These are phyloP conservation scores for Aphrophora alni DNA, from an alignment of 2,888 invertebrate genomes.

Conservation along the genomic window DNA sequence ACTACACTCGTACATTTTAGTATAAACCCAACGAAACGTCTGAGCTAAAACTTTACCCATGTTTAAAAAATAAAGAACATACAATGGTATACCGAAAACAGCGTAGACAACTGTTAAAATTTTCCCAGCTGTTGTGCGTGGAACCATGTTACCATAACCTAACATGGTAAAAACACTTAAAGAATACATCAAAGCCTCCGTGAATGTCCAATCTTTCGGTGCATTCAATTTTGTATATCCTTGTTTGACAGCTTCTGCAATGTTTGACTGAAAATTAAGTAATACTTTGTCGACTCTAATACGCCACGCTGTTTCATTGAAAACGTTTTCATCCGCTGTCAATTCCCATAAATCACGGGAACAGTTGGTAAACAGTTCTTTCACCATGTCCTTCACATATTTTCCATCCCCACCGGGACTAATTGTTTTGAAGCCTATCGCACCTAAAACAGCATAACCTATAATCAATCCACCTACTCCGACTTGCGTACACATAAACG, in stretches of 20 bases:
- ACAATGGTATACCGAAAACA: constrained; percentile 85
- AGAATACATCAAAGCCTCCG: constrained; percentile 88
- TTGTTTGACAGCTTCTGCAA: constrained; percentile 69
- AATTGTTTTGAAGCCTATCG: constrained; percentile 79
- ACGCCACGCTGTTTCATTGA: constrained; percentile 71
- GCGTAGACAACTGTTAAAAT: constrained; percentile 85
- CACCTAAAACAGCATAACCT: constrained; percentile 85
- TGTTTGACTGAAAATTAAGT: constrained; percentile 69
- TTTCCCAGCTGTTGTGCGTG: constrained; percentile 82
- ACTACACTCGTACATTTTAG: constrained; percentile 77
- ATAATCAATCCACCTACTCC: constrained; percentile 89
- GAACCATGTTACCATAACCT: constrained; percentile 87
- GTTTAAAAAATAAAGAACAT: constrained; percentile 85
- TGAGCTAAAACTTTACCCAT: constrained; percentile 88
- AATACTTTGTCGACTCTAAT: constrained; percentile 67
- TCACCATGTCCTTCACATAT: constrained; percentile 56
- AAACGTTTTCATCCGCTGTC: constrained; percentile 68
- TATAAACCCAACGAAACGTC: constrained; percentile 80
- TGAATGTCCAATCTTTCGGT: constrained; percentile 82
- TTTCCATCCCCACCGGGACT: constrained; percentile 64
- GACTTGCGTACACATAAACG: constrained; percentile 92
- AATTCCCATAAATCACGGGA: constrained; percentile 71
- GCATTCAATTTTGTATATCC: constrained; percentile 74
- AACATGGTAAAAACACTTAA: constrained; percentile 91
- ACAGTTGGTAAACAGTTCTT: constrained; percentile 63